Conservation (phyloP, 2,888 invertebrate species). For the Monochamus alternatus region DNA sequence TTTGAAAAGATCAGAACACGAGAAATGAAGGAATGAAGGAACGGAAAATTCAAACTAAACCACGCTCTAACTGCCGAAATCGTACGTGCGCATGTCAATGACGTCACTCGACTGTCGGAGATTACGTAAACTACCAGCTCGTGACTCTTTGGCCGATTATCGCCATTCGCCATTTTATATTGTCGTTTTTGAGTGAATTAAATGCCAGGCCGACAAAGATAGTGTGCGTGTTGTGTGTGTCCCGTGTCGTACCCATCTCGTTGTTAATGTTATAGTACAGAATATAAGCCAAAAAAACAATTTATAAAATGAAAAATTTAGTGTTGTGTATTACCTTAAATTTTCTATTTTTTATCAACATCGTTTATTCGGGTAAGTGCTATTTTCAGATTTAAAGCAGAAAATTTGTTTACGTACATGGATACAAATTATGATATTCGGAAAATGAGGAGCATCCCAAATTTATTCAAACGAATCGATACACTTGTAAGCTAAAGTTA, state of each 20-base stretch:
- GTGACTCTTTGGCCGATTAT: conserved; percentile 65
- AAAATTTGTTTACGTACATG: conserved; percentile 1
- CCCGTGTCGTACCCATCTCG: conserved; percentile 50
- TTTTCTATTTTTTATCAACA: conserved; percentile 64
- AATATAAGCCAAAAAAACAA: conserved; percentile 49
- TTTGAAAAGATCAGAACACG: not conserved
- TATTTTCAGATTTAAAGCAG: conserved; percentile 28
- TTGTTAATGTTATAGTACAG: conserved; percentile 56
- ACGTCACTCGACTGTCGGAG: conserved; percentile 59
- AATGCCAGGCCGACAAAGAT: conserved; percentile 59
- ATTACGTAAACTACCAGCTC: conserved; percentile 66
- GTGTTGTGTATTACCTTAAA: conserved; percentile 64
- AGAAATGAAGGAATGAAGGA: not conserved
- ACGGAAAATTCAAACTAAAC: conserved; percentile 41
- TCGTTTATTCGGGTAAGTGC: conserved; percentile 62
- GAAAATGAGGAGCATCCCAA: not conserved
- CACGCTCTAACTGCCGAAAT: conserved; percentile 16
- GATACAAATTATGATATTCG: not conserved
- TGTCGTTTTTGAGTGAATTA: conserved; percentile 61
- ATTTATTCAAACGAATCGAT: conserved; percentile 27
- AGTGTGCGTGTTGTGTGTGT: conserved; percentile 61
- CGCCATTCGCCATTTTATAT: conserved; percentile 61
- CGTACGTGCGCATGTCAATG: conserved; percentile 52
- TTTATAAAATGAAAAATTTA: conserved; percentile 65
- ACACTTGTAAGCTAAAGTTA: conserved; percentile 7